These are phyloP conservation scores for Myotis yumanensis DNA, from an alignment of 2,113 vertebrate species.

Conservation along the genomic window DNA sequence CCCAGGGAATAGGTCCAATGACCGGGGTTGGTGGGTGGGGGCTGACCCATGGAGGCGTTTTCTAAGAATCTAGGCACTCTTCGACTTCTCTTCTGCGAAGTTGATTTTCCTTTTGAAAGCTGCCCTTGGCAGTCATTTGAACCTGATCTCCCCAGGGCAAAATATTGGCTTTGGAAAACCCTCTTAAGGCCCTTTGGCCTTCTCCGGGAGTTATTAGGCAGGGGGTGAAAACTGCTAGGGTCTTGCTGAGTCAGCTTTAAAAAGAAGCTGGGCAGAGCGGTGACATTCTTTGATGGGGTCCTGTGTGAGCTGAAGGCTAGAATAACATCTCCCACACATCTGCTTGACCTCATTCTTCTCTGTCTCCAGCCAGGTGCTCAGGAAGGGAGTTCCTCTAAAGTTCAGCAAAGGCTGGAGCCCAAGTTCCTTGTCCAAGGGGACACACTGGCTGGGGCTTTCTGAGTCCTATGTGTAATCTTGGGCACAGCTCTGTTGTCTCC, in stretches of 20 bases:
- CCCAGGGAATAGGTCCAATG: neutral
- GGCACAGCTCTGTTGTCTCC: neutral
- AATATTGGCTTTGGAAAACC: neutral
- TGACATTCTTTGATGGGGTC: slow-evolving; percentile 20
- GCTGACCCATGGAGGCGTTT: neutral
- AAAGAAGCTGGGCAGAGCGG: slow-evolving; percentile 23
- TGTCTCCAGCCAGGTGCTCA: slow-evolving; percentile 20
- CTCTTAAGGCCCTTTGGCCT: neutral
- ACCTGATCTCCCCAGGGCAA: neutral
- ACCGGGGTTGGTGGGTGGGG: neutral
- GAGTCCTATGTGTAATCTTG: neutral
- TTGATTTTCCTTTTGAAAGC: slow-evolving; percentile 30
- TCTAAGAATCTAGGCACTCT: neutral
- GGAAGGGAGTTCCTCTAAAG: slow-evolving; percentile 15
- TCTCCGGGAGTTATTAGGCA: neutral
- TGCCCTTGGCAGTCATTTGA: neutral
- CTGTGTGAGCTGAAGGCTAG: slow-evolving; percentile 5
- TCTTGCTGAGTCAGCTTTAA: slow-evolving; percentile 23
- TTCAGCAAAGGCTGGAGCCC: neutral
- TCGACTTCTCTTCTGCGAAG: neutral
- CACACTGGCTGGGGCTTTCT: neutral
- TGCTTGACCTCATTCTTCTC: slow-evolving; percentile 7
- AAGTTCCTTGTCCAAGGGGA: neutral
- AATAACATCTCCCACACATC: slow-evolving; percentile 44
- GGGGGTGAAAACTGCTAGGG: neutral